Conservation (phyloP, 2,888 invertebrate genomes). For the Luperina testacea region DNA sequence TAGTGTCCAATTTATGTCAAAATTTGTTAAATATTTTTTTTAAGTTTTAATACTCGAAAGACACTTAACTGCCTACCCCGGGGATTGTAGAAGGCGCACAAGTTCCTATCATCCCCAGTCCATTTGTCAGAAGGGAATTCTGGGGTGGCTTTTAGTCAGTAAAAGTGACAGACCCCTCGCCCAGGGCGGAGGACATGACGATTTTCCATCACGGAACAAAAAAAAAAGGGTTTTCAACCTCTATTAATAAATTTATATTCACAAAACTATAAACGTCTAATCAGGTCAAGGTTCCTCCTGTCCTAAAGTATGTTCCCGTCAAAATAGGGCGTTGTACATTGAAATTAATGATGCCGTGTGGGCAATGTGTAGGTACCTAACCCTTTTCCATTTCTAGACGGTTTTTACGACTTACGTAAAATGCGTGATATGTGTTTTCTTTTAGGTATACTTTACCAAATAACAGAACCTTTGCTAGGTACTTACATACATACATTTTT, state of each 20-base stretch:
- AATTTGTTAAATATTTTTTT: background rate
- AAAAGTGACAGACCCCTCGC: background rate
- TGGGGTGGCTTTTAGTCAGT: background rate
- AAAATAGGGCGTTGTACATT: conserved; percentile 55
- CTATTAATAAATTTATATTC: conserved; percentile 9
- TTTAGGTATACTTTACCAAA: conserved; percentile 4
- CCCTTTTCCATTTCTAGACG: conserved; percentile 49
- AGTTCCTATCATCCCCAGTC: background rate
- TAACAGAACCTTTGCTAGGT: too few relatives aligned
- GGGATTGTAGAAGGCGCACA: background rate
- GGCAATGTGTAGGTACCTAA: conserved; percentile 27
- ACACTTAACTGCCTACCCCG: background rate
- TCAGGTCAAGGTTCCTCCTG: conserved; percentile 26
- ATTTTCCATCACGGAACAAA: too few relatives aligned
- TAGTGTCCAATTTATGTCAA: background rate
- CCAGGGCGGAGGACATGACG: too few relatives aligned
- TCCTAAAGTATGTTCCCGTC: conserved; percentile 23
- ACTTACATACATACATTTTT: too few relatives aligned
- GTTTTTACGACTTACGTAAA: conserved; percentile 53
- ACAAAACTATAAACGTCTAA: conserved; percentile 8
- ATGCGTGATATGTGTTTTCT: conserved; percentile 33
- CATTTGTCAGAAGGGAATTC: background rate
- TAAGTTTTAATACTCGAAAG: too few relatives aligned
- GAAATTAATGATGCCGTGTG: conserved; percentile 60
- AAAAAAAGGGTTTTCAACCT: background rate